Conservation (phyloP, 2,113 vertebrate genomes). For the Rissa tridactyla region DNA sequence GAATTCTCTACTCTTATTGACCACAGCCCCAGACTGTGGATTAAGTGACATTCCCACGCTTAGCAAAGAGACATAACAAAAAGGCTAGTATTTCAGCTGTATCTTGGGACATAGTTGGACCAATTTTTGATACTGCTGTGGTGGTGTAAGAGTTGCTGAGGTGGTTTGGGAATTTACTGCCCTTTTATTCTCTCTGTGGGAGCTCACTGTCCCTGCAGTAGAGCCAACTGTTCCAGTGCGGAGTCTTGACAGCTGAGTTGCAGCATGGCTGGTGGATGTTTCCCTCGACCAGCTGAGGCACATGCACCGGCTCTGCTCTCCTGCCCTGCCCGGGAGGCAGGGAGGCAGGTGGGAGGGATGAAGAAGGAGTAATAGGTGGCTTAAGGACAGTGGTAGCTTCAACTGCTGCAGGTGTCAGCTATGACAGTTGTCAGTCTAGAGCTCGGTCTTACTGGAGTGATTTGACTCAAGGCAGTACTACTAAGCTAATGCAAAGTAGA, state of each 20-base stretch:
- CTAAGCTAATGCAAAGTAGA: not conserved
- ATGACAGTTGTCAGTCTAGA: not conserved
- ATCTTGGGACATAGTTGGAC: not conserved
- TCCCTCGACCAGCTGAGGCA: not conserved
- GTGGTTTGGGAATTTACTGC: not conserved
- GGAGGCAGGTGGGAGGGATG: fast-evolving
- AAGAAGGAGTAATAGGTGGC: not conserved
- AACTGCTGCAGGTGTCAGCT: not conserved
- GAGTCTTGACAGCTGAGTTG: not conserved
- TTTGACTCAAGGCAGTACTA: not conserved
- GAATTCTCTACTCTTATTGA: not conserved
- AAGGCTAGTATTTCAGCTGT: not conserved
- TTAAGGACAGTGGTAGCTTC: not conserved
- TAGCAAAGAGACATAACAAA: not conserved
- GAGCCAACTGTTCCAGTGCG: not conserved
- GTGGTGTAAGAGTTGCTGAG: not conserved
- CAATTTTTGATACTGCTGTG: not conserved
- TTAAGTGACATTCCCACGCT: not conserved
- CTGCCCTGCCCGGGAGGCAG: not conserved
- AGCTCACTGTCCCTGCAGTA: fast-evolving
- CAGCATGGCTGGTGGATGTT: not conserved
- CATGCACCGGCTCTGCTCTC: not conserved
- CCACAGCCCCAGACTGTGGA: not conserved
- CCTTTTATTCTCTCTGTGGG: not conserved
- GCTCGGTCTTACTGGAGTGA: not conserved